Conservation (phyloP, 2,797 vertebrate genomes). For the Lemur catta region DNA sequence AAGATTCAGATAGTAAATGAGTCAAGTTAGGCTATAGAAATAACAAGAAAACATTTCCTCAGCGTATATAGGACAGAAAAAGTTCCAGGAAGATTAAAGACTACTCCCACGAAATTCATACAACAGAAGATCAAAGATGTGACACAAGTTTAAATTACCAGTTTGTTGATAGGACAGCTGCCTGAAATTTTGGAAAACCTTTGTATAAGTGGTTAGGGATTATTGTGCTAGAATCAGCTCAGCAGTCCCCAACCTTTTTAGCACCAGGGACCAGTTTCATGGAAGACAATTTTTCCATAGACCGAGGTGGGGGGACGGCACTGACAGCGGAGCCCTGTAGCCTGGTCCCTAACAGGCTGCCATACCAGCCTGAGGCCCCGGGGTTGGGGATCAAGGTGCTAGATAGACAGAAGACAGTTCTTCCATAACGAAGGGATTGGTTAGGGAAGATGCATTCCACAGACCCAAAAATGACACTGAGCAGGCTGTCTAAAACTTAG, state of each 20-base stretch:
- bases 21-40: background rate
- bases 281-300: too few species aligned
- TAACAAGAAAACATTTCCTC: constrained; percentile 40
- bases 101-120: background rate
- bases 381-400: background rate
- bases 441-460: constrained; percentile 6
- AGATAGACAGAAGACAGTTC: constrained; percentile 47
- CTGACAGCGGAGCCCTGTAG: too few species aligned
- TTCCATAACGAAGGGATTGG: background rate
- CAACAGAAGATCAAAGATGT: constrained; percentile 32
- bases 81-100: background rate
- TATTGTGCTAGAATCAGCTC: background rate
- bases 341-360: too few species aligned
- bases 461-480: constrained; percentile 50
- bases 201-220: constrained; percentile 49
- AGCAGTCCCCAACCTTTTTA: too few species aligned
- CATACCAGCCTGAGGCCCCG: too few species aligned
- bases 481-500: constrained; percentile 63
- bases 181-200: constrained; percentile 55
- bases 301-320: too few species aligned
- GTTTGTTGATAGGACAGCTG: background rate
- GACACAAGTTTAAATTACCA: constrained; percentile 6
- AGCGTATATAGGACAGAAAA: background rate
- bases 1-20: constrained; percentile 40
- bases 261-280: too few species aligned